Evolutionary conservation across 1,140 invertebrate genomes (phyloP).

Genomic region (Drosophila aff.): DNA sequence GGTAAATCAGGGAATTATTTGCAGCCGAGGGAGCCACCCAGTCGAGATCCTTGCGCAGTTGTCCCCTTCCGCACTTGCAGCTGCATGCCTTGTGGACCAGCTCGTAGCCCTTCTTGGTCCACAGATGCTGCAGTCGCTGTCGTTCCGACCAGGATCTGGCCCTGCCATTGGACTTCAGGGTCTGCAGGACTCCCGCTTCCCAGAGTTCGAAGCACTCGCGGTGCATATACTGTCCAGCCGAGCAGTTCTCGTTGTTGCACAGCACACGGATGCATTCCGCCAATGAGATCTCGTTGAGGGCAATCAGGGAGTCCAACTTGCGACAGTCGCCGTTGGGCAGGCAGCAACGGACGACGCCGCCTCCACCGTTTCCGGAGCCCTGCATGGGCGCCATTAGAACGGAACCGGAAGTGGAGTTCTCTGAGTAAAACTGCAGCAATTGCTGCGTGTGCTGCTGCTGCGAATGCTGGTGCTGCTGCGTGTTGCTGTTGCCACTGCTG

Average conservation of each 20-base stretch:
- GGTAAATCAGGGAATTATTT: conserved; percentile 17
- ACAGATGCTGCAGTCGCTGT: conserved; percentile 96
- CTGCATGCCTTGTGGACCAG: conserved; percentile 95
- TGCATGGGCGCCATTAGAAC: conserved; percentile 71
- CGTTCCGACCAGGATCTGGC: conserved; percentile 97
- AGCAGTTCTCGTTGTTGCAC: conserved; percentile 97
- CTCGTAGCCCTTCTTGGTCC: conserved; percentile 99
- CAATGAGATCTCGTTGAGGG: conserved; percentile 90
- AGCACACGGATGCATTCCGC: conserved; percentile 94
- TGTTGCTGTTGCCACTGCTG: conserved; percentile 52
- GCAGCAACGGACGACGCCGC: conserved; percentile 88
- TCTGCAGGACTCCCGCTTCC: conserved; percentile 95
- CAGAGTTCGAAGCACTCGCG: conserved; percentile 97
- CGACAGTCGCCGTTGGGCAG: conserved; percentile 92
- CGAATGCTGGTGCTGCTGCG: conserved; percentile 44
- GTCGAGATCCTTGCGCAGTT: conserved; percentile 97
- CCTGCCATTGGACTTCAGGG: conserved; percentile 94
- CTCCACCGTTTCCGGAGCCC: conserved; percentile 30
- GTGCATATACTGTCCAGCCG: conserved; percentile 96
- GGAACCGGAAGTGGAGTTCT: conserved; percentile 17
- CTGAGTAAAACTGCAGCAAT: conserved; percentile 44
- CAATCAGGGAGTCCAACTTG: conserved; percentile 88
- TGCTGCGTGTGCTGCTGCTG: conserved; percentile 49
- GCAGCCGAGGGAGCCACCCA: conserved; percentile 89
- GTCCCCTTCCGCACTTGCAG: conserved; percentile 94